These are phyloP conservation scores for Eupithecia inturbata DNA, from an alignment of 2,888 invertebrate genomes.

Conservation along the genomic window DNA sequence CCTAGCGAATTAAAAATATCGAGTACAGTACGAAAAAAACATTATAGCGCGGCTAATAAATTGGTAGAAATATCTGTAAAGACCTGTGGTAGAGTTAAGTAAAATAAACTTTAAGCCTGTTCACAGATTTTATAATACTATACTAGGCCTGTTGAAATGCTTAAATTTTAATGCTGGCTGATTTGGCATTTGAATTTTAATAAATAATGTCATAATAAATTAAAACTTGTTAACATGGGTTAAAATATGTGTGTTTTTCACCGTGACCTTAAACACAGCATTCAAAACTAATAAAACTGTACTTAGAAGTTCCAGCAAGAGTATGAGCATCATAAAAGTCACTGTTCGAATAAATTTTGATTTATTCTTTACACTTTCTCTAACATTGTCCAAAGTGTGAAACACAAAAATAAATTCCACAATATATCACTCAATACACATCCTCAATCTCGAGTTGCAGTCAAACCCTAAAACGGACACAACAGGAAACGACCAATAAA, in stretches of 20 bases:
- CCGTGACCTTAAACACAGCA: neutral
- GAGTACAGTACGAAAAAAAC: constrained; percentile 43
- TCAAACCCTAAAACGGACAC: constrained; percentile 69
- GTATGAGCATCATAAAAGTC: constrained; percentile 23
- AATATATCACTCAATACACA: constrained; percentile 65
- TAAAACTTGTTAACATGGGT: too few species aligned
- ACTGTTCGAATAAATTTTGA: constrained; percentile 28
- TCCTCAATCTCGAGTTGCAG: constrained; percentile 71
- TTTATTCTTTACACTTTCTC: constrained; percentile 35
- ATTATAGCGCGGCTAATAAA: neutral
- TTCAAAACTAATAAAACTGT: neutral
- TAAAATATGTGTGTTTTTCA: too few species aligned
- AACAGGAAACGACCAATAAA: constrained; percentile 76
- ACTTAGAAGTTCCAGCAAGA: neutral
- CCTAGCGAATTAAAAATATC: constrained; percentile 64
- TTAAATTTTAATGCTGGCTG: neutral
- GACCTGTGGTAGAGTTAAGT: too few species aligned
- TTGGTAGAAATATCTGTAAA: too few species aligned
- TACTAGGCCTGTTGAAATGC: neutral
- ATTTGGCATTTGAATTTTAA: too few species aligned
- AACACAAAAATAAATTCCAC: constrained; percentile 61
- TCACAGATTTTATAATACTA: too few species aligned
- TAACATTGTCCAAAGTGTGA: constrained; percentile 45
- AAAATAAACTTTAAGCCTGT: too few species aligned
- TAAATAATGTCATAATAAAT: too few species aligned